These are phyloP conservation scores for Phytoseiulus persimilis DNA, from an alignment of 2,888 invertebrate genomes.

Conservation along the genomic window DNA sequence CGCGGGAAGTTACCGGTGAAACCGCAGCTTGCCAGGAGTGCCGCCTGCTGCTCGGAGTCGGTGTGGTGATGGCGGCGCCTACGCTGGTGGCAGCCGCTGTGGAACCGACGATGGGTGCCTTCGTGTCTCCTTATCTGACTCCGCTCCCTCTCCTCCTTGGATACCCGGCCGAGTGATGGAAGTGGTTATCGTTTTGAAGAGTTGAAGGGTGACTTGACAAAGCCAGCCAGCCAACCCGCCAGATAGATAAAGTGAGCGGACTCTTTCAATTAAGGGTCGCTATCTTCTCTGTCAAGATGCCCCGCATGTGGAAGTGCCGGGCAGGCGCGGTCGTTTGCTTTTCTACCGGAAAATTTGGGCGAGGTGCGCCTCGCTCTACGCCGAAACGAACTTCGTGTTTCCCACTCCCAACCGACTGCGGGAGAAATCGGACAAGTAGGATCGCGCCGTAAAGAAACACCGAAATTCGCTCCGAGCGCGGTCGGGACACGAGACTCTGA, in stretches of 20 bases:
- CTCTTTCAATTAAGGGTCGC: background rate
- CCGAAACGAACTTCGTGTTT: background rate
- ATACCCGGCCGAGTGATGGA: background rate
- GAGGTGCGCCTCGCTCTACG: too few species aligned
- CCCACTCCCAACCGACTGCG: background rate
- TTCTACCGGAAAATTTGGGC: too few species aligned
- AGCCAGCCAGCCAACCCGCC: background rate
- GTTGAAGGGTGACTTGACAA: slow-evolving; percentile 33
- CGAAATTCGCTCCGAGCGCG: too few species aligned
- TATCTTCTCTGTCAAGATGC: background rate
- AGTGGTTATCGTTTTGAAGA: slow-evolving; percentile 38
- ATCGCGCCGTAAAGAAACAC: too few species aligned
- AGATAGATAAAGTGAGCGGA: background rate
- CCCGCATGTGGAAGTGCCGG: background rate
- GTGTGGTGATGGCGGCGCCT: background rate
- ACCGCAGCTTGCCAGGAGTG: background rate
- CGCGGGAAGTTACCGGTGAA: background rate
- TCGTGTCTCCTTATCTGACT: background rate
- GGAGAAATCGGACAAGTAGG: too few species aligned
- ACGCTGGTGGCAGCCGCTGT: background rate
- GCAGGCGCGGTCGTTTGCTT: too few species aligned
- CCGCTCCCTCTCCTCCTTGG: background rate
- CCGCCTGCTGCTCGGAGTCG: background rate
- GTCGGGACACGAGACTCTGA: background rate
- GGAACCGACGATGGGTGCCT: background rate